These are phyloP conservation scores for Hoplias malabaricus DNA, from an alignment of 2,113 vertebrate genomes.

Conservation along the genomic window DNA sequence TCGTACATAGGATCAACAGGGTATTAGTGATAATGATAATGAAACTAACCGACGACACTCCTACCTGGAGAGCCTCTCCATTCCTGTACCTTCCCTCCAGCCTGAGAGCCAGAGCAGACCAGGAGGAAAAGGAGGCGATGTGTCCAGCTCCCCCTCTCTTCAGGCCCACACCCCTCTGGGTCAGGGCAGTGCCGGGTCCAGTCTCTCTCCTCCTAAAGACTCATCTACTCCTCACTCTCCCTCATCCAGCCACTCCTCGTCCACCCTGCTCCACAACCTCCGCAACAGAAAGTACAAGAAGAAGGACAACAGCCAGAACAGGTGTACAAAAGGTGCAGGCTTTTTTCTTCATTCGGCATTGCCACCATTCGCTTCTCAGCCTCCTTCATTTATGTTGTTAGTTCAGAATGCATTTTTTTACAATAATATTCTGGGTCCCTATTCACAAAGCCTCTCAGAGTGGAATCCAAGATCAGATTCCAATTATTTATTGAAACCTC, in stretches of 20 bases:
- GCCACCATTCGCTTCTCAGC: neutral
- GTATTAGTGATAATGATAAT: slow-evolving; percentile 49
- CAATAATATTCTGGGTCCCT: no score
- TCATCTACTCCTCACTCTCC: slow-evolving; percentile 60
- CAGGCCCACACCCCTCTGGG: slow-evolving; percentile 65
- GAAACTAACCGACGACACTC: slow-evolving; percentile 37
- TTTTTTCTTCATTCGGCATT: neutral
- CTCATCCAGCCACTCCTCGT: slow-evolving; percentile 63
- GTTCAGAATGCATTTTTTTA: no score
- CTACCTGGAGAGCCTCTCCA: slow-evolving; percentile 59
- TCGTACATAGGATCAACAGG: slow-evolving; percentile 64
- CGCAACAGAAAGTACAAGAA: slow-evolving; percentile 69
- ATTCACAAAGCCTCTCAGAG: no score
- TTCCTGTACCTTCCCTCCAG: slow-evolving; percentile 40
- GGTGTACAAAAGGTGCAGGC: slow-evolving; percentile 67
- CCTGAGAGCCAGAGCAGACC: slow-evolving; percentile 45
- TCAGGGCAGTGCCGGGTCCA: slow-evolving; percentile 56
- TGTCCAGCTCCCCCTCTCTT: slow-evolving; percentile 72
- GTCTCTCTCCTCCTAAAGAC: slow-evolving; percentile 64
- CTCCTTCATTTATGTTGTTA: neutral
- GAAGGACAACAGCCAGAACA: slow-evolving; percentile 66
- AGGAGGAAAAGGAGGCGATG: slow-evolving; percentile 66
- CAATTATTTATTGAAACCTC: no score
- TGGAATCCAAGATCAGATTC: no score
- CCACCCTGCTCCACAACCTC: slow-evolving; percentile 67